Base-by-base conservation (phyloP, 2,113 vertebrate species). In the Mustela nigripes region DNA sequence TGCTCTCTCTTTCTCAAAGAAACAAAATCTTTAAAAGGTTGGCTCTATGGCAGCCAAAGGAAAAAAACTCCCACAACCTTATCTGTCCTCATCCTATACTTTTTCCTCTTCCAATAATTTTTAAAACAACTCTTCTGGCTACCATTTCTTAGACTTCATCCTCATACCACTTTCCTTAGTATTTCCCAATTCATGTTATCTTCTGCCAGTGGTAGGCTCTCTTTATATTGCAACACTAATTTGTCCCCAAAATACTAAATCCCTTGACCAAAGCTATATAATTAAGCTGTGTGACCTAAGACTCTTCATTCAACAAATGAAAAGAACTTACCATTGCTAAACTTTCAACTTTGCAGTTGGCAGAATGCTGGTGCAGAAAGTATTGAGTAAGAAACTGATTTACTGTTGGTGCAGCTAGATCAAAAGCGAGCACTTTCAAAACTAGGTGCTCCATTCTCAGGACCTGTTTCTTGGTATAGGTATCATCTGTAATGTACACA, bases 401-500 rank as follows among this genome's bases (percentile, higher is more conserved):
- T 90, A 99, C 99, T 1, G 99, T 99, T 74, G 99, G 99, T 65
- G 99, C 99, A 0, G 99, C 99, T 96, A 99, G 99, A 97, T 99
- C 99, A 98, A 99, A 99, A 0, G 99, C 99, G 69, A 99, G 99
- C 93, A 99, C 99, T 98, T 99, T 99, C 5, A 99, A 98, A 96
- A 99, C 99, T 95, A 99, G 98, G 94, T 99, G 99, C 98, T 99
- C 99, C 99, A 99, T 99, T 97, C 99, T 99, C 58, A 99, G 98
- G 98, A 99, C 99, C 97, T 99, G 99, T 95, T 99, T 99, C 98
- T 99, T 99, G 7, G 99, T 99, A 89, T 99, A 99, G 74, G 99
- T 99, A 98, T 99, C 99, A 1, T 99, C 99, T 62, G 99, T 99
- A 98, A 99, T 99, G 98, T 99, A 99, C 65, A 99, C 99, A 97